Evolutionary conservation across 2,113 vertebrate species (phyloP).

Genomic region (Aldabrachelys gigantea): DNA sequence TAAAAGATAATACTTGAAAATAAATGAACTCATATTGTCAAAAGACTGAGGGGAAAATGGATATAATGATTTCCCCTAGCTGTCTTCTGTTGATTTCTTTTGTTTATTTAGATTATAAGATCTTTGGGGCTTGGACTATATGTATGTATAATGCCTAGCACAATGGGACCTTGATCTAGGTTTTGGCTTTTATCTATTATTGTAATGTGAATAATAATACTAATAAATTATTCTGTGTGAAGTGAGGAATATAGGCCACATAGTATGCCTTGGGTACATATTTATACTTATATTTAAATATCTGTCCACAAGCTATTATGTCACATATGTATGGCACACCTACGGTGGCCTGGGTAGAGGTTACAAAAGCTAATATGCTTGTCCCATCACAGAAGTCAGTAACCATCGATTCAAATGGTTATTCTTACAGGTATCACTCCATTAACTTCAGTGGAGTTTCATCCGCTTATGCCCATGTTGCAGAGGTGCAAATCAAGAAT

Average conservation of each 20-base stretch:
- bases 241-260: background rate
- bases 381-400: background rate
- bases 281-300: background rate
- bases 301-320: background rate
- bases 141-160: background rate
- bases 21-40: background rate
- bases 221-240: background rate
- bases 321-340: no score
- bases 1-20: background rate
- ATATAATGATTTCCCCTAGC: background rate
- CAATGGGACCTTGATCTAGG: background rate
- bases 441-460: background rate
- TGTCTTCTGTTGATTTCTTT: background rate
- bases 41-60: background rate
- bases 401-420: background rate
- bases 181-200: background rate
- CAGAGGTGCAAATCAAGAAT: background rate
- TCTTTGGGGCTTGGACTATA: background rate
- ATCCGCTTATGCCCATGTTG: background rate
- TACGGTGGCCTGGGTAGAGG: background rate
- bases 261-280: background rate
- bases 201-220: background rate
- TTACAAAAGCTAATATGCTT: background rate
- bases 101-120: background rate
- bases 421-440: background rate